Base-by-base conservation (phyloP, 2,888 invertebrate genomes). In the Nycteola revayana region DNA sequence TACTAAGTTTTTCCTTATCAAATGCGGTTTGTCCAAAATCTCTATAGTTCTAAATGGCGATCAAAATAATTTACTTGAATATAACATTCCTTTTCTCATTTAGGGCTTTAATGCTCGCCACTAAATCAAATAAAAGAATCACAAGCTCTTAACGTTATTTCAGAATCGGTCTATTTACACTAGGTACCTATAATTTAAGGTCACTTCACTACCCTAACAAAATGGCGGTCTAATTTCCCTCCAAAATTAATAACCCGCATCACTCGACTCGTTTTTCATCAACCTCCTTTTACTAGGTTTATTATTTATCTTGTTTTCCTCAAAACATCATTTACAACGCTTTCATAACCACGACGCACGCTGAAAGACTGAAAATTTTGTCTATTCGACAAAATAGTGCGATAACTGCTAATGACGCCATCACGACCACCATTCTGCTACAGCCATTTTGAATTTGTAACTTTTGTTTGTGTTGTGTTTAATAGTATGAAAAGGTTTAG, bases 371-470 rank as follows among this genome's bases (percentile, higher is more conserved):
- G 72, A 67, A 80, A 81, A 83, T 87, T 85, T 81, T 74, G 88
- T 82, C 85, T 82, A 85, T 81, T 84, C 80, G 75, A 76, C 86
- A 77, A 78, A 84, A 88, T 87, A 87, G 87, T 87, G 82, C 70
- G 84, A 82, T 85, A 84, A 76, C 78, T 74, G 77, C 81, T 88
- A 88, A 88, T 87, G 87, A 88, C 75, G 71, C 70, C 75, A 70
- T 73, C 69, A 69, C 43, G 60, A 63, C 56, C 57, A 73, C 77
- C 77, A 75, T 84, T 82, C 79, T 73, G 49, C 49, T 52, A 58
- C 52, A 50, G 66, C 74, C 74, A 73, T 80, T 83, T 80, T 81
- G 73, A 66, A 72, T 77, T 65, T 58, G 47, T 65, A 69, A 71
- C 64, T 76, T 83, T 82, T 86, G 83, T 85, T 80, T 75, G 59